phyloP scores from a whole-genome alignment of 2,888 invertebrate species.

The Drosophila nr. fundita region DNA sequence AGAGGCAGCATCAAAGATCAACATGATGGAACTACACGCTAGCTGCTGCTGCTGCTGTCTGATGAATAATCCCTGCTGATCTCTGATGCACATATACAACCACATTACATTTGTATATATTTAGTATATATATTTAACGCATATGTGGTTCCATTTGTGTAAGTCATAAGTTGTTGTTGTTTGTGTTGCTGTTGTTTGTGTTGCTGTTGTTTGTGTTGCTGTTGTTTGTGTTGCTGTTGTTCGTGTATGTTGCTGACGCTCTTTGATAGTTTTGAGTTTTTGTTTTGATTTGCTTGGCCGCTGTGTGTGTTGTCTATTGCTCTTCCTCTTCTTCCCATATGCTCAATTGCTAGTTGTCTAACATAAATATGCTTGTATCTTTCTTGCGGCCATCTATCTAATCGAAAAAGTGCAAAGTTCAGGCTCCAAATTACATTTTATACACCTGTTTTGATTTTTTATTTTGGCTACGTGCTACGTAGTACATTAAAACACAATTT shows the following conservation, averaged over 20 bases:
- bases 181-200: constrained; percentile 21
- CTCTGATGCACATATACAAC: constrained; percentile 38
- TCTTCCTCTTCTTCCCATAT: constrained; percentile 6
- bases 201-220: constrained; percentile 25
- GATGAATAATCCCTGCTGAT: constrained; percentile 77
- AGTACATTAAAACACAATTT: constrained; percentile 25
- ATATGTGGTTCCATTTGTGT: constrained; percentile 59
- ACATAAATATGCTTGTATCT: constrained; percentile 15
- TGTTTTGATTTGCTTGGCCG: constrained; percentile 73
- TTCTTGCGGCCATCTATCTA: constrained; percentile 17
- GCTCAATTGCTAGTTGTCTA: constrained; percentile 11
- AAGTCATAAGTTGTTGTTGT: constrained; percentile 25
- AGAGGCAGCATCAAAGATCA: constrained; percentile 54
- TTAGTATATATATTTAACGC: constrained; percentile 13
- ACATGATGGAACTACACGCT: constrained; percentile 52
- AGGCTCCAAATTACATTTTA: constrained; percentile 20
- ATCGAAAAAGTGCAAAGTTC: constrained; percentile 59
- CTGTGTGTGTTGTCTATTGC: constrained; percentile 20
- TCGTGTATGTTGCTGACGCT: constrained; percentile 28
- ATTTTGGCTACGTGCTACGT: constrained; percentile 1
- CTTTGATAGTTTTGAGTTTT: constrained; percentile 76
- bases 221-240: constrained; percentile 17
- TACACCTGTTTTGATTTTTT: constrained; percentile 39
- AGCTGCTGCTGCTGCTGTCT: constrained; percentile 14
- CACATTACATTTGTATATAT: constrained; percentile 19